Percentiles rank a stretch among this genome's conserved stretches.
These are phyloP conservation scores for Apantesis nais DNA, from an alignment of 2,888 invertebrate species.

Conservation along the genomic window DNA sequence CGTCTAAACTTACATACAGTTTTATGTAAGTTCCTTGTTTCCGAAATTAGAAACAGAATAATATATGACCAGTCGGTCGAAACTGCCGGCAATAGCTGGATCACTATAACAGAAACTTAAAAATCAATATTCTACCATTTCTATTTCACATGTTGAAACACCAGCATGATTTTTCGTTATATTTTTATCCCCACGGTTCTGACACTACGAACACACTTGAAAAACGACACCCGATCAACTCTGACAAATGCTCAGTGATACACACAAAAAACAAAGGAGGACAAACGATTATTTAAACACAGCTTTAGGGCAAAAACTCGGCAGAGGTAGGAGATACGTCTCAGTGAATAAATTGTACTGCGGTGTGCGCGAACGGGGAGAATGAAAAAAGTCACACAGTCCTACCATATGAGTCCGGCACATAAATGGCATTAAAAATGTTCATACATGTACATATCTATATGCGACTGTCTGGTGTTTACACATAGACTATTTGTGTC, in stretches of 20 bases:
- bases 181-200: conserved; percentile 9
- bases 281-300: conserved; percentile 71
- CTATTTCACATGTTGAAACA: neutral
- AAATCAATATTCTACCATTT: neutral
- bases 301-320: conserved; percentile 58
- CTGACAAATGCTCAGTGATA: conserved; percentile 29
- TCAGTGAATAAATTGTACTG: conserved; percentile 71
- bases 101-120: neutral
- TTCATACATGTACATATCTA: conserved; percentile 33
- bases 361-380: conserved; percentile 38
- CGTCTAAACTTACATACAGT: too few species aligned
- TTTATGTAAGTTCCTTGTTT: too few species aligned
- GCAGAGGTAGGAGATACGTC: conserved; percentile 59
- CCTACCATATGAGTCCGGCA: conserved; percentile 50
- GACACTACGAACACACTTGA: conserved; percentile 10
- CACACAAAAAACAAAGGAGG: conserved; percentile 43
- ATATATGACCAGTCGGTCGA: too few species aligned
- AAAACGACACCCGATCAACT: conserved; percentile 21
- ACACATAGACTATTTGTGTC: conserved; percentile 40
- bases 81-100: neutral
- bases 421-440: conserved; percentile 46
- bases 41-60: too few species aligned
- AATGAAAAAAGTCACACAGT: conserved; percentile 33
- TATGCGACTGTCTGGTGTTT: conserved; percentile 43
- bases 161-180: neutral